phyloP scores from a whole-genome alignment of 2,888 invertebrate genomes.

The Euzetes globulus region DNA sequence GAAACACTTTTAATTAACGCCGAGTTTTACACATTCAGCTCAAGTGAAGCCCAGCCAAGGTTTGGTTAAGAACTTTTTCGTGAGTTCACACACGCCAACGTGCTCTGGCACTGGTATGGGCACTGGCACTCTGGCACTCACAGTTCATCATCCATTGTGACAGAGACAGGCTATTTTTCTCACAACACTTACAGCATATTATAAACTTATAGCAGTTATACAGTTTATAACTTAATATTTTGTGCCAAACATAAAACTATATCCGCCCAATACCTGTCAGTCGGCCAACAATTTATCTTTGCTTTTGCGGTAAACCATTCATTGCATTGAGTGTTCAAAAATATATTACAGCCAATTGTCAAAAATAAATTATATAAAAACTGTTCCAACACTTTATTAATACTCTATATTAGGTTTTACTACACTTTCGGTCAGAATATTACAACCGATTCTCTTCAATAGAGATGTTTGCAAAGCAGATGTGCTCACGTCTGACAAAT shows the following conservation, averaged over 20 bases:
- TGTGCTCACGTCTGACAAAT: no score
- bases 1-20: slow-evolving; percentile 28
- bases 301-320: background rate
- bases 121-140: slow-evolving; percentile 19
- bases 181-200: slow-evolving; percentile 23
- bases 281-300: slow-evolving; percentile 14
- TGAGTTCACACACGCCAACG: slow-evolving; percentile 27
- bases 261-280: slow-evolving; percentile 31
- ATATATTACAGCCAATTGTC: slow-evolving; percentile 9
- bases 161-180: slow-evolving; percentile 31
- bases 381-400: background rate
- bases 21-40: background rate
- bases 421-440: background rate
- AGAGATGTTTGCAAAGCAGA: no score
- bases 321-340: background rate
- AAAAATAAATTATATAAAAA: slow-evolving; percentile 23
- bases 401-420: background rate
- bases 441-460: no score
- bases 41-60: background rate
- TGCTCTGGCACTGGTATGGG: background rate
- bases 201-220: slow-evolving; percentile 1
- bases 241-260: slow-evolving; percentile 22
- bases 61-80: slow-evolving; percentile 27
- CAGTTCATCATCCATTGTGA: slow-evolving; percentile 27
- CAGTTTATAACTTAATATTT: slow-evolving; percentile 29